Percentiles rank a stretch among this genome's conserved stretches.
Evolutionary conservation across 1,140 invertebrate species (phyloP).

Genomic region (Cydia pomonella): DNA sequence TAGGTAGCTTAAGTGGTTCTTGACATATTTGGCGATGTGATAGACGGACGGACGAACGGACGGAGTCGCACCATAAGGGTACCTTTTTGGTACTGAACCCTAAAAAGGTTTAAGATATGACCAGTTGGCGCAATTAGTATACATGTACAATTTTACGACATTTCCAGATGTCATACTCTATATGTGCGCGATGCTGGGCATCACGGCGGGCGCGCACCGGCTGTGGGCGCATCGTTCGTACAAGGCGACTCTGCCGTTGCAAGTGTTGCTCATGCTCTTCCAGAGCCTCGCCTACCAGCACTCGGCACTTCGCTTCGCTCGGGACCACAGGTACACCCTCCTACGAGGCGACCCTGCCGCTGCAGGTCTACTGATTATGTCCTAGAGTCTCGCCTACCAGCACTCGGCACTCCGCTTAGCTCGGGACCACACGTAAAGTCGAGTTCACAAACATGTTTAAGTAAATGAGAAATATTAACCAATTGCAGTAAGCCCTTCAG

Average conservation of each 20-base stretch:
- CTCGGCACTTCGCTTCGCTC: conserved; percentile 79
- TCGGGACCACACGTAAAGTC: conserved; percentile 73
- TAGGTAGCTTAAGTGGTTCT: too few relatives aligned
- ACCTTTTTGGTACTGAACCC: too few relatives aligned
- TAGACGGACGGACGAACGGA: too few relatives aligned
- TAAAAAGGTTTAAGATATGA: too few relatives aligned
- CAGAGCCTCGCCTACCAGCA: conserved; percentile 87
- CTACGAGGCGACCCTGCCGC: conserved; percentile 90
- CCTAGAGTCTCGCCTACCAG: conserved; percentile 86
- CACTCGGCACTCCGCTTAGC: conserved; percentile 81
- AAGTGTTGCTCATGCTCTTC: conserved; percentile 85
- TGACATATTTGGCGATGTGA: too few relatives aligned
- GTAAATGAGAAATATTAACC: too few relatives aligned
- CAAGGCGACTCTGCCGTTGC: conserved; percentile 89
- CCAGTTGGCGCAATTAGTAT: too few relatives aligned
- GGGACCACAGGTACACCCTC: conserved; percentile 82
- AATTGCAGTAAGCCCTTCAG: too few relatives aligned
- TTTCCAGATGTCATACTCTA: not conserved
- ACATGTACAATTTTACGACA: too few relatives aligned
- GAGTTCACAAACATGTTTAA: not conserved
- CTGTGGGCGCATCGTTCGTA: conserved; percentile 92
- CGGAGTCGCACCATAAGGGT: too few relatives aligned
- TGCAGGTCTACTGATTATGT: conserved; percentile 86
- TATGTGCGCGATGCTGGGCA: conserved; percentile 65
- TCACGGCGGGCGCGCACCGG: conserved; percentile 92